Evolutionary conservation across 2,888 invertebrate species (phyloP).

Genomic region (Embidobia sp.): DNA sequence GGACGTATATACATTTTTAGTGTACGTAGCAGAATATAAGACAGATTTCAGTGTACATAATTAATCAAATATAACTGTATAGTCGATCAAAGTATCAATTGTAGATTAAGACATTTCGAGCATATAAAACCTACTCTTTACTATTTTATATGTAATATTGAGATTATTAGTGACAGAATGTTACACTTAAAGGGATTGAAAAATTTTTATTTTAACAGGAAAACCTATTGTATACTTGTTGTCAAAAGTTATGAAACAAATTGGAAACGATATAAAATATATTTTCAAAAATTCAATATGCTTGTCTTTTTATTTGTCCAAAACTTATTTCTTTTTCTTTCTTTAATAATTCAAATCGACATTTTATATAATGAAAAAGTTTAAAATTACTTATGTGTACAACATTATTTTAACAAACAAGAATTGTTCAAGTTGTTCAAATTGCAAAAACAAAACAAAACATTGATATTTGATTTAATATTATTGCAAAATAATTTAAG

Average conservation of each 20-base stretch:
- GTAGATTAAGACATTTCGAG: conserved; percentile 29
- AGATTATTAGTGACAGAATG: conserved; percentile 38
- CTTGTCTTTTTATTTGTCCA: too few species aligned
- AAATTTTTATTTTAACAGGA: conserved; percentile 35
- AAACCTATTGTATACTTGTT: conserved; percentile 32
- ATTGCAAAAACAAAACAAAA: too few species aligned
- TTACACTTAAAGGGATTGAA: conserved; percentile 37
- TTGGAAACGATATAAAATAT: conserved; percentile 24
- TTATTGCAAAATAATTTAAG: too few species aligned
- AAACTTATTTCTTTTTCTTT: too few species aligned
- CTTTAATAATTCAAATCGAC: too few species aligned
- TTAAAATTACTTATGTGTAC: too few species aligned
- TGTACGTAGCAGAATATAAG: background rate
- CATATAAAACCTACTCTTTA: conserved; percentile 21
- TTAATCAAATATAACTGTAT: conserved; percentile 19
- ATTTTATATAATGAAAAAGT: too few species aligned
- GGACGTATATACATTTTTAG: background rate
- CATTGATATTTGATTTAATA: too few species aligned
- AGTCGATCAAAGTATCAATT: conserved; percentile 18
- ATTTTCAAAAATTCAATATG: conserved; percentile 37
- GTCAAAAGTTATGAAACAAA: conserved; percentile 31
- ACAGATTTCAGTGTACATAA: conserved; percentile 22
- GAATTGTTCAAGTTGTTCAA: too few species aligned
- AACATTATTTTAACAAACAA: too few species aligned
- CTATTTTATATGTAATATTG: conserved; percentile 36